phyloP scores from a whole-genome alignment of 2,888 invertebrate genomes.

The Xanthostigma xanthostigma region DNA sequence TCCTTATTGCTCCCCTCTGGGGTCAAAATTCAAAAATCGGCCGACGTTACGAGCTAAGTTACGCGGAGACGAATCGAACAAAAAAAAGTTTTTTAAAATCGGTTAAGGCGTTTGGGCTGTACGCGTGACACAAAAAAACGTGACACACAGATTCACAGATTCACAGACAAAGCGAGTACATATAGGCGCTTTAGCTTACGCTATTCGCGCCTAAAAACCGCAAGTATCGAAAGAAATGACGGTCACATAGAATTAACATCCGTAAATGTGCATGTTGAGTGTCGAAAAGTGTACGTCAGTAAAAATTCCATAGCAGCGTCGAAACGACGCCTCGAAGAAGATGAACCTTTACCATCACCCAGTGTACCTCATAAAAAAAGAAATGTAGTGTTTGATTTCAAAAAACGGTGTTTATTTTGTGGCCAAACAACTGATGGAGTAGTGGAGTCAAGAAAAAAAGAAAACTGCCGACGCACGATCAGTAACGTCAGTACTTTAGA shows the following conservation, averaged over 20 bases:
- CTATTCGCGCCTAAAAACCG: neutral
- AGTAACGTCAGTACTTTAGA: constrained; percentile 19
- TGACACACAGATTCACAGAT: too few relatives aligned
- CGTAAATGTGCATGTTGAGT: constrained; percentile 1
- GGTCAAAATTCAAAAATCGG: too few relatives aligned
- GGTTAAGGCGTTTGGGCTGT: too few relatives aligned
- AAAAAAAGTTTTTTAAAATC: too few relatives aligned
- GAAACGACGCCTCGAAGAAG: constrained; percentile 10
- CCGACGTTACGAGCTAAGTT: too few relatives aligned
- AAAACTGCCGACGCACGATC: constrained; percentile 18
- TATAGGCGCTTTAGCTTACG: too few relatives aligned
- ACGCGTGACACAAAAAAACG: too few relatives aligned
- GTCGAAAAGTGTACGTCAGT: constrained; percentile 9
- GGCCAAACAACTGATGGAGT: constrained; percentile 17
- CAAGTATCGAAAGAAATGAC: constrained; percentile 1
- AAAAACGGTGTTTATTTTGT: constrained; percentile 21
- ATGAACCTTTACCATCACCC: constrained; percentile 6
- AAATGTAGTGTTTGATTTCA: constrained; percentile 16
- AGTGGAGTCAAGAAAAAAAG: constrained; percentile 17
- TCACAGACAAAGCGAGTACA: too few relatives aligned
- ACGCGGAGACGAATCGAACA: too few relatives aligned
- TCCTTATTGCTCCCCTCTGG: too few relatives aligned
- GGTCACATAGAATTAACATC: constrained; percentile 2
- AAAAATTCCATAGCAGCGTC: constrained; percentile 10
- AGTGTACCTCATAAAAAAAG: constrained; percentile 6